Evolutionary conservation across 2,113 vertebrate species (phyloP).

Genomic region (Thermophis baileyi): DNA sequence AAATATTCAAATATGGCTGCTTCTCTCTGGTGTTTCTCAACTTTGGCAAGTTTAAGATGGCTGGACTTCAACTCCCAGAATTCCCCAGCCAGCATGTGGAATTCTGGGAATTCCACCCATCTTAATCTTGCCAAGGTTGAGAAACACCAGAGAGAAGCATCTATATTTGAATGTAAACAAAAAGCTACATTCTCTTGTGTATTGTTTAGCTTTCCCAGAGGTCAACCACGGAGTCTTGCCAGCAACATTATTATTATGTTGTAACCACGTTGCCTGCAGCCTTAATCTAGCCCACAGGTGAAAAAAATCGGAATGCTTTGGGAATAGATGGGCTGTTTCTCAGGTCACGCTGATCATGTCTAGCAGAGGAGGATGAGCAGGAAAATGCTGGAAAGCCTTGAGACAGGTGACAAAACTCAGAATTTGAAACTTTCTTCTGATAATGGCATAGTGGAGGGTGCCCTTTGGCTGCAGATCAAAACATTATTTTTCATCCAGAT

Average conservation of each 20-base stretch:
- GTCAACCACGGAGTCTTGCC: not conserved
- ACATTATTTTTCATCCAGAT: not conserved
- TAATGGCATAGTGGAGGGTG: not conserved
- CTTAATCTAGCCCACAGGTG: not conserved
- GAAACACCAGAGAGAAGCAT: not conserved
- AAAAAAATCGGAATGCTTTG: not conserved
- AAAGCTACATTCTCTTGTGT: not conserved
- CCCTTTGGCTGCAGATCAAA: not conserved
- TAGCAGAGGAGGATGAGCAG: not conserved
- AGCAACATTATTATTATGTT: not conserved
- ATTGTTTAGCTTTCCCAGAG: not conserved
- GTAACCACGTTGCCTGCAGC: not conserved
- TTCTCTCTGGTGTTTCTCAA: not conserved
- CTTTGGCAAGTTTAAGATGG: not conserved
- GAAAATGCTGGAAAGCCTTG: not conserved
- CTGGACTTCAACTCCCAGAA: not conserved
- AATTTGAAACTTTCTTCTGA: not conserved
- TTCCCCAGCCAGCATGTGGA: too few species aligned
- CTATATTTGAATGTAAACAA: not conserved
- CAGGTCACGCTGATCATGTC: too few species aligned
- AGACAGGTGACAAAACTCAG: not conserved
- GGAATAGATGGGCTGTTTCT: not conserved
- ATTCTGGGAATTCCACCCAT: too few species aligned
- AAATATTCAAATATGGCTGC: not conserved
- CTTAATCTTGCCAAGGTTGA: not conserved